These are phyloP conservation scores for Molorchus minor DNA, from an alignment of 2,888 invertebrate genomes.

Conservation along the genomic window DNA sequence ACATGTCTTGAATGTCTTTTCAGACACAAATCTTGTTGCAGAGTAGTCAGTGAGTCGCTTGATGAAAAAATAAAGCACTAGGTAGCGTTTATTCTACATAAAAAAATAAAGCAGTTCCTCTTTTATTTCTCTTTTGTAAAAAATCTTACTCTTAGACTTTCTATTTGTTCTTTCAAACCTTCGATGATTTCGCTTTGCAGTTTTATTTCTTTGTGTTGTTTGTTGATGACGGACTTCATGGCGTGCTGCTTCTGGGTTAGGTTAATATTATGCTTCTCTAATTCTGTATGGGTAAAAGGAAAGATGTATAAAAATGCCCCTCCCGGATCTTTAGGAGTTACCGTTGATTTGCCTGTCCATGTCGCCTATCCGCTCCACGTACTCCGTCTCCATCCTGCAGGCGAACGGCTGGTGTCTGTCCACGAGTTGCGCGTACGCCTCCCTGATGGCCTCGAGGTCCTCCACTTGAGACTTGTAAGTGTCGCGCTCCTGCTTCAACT, in stretches of 20 bases:
- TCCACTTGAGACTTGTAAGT: slow-evolving; percentile 48
- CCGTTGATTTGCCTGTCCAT: slow-evolving; percentile 33
- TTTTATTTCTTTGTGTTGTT: slow-evolving; percentile 33
- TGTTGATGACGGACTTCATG: slow-evolving; percentile 31
- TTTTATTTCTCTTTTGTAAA: too few relatives aligned
- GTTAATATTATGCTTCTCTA: slow-evolving; percentile 1
- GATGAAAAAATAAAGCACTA: too few relatives aligned
- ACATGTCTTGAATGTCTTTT: too few relatives aligned
- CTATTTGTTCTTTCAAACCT: slow-evolving; percentile 19
- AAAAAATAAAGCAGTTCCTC: too few relatives aligned
- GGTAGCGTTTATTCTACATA: too few relatives aligned
- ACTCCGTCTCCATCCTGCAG: slow-evolving; percentile 31
- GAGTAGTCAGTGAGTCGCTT: too few relatives aligned
- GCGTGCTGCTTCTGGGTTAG: slow-evolving; percentile 26
- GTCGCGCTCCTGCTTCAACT: slow-evolving; percentile 36
- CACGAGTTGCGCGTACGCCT: slow-evolving; percentile 46
- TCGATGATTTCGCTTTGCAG: slow-evolving; percentile 30
- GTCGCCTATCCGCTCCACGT: slow-evolving; percentile 32
- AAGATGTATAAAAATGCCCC: not conserved
- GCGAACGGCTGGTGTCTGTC: slow-evolving; percentile 34
- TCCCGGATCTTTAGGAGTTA: slow-evolving; percentile 9
- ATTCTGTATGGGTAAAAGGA: slow-evolving; percentile 2
- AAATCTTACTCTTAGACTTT: too few relatives aligned
- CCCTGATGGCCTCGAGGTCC: slow-evolving; percentile 47
- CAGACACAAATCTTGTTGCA: too few relatives aligned